Percentiles rank a stretch among this genome's conserved stretches.
Evolutionary conservation across 2,888 invertebrate species (phyloP).

Genomic region (Luperina nickerlii): DNA sequence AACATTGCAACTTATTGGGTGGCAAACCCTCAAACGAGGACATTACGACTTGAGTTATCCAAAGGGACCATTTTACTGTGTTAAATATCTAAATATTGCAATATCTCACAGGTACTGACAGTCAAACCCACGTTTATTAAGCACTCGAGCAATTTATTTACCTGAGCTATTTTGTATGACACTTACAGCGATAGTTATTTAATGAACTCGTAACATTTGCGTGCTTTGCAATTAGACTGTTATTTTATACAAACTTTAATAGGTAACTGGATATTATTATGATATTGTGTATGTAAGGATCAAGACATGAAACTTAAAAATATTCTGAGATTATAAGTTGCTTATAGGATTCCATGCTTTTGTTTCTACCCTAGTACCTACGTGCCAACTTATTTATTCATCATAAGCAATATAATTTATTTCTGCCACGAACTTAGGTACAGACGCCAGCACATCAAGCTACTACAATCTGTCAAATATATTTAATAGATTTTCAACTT

Average conservation of each 20-base stretch:
- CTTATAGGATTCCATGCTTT: not conserved
- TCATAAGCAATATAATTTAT: not conserved
- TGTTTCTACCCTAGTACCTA: not conserved
- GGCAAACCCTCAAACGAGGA: not conserved
- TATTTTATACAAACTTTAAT: conserved; percentile 4
- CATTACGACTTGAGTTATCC: conserved; percentile 20
- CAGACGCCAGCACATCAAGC: too few relatives aligned
- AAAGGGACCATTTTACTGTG: conserved; percentile 13
- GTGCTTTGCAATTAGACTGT: not conserved
- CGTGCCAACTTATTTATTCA: too few relatives aligned
- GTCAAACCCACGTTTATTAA: conserved; percentile 33
- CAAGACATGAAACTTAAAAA: not conserved
- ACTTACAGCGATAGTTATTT: conserved; percentile 29
- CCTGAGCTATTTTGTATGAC: conserved; percentile 21
- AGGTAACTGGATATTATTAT: not conserved
- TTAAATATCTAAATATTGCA: conserved; percentile 16
- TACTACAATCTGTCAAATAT: too few relatives aligned
- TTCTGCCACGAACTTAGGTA: not conserved
- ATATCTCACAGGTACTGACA: conserved; percentile 16
- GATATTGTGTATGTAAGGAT: not conserved
- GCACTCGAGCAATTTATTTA: conserved; percentile 20
- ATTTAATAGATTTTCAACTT: too few relatives aligned
- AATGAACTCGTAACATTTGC: conserved; percentile 43
- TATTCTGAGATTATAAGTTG: not conserved
- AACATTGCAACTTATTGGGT: not conserved